phyloP scores from a whole-genome alignment of 2,797 vertebrate species.

The Sternotherus odoratus region DNA sequence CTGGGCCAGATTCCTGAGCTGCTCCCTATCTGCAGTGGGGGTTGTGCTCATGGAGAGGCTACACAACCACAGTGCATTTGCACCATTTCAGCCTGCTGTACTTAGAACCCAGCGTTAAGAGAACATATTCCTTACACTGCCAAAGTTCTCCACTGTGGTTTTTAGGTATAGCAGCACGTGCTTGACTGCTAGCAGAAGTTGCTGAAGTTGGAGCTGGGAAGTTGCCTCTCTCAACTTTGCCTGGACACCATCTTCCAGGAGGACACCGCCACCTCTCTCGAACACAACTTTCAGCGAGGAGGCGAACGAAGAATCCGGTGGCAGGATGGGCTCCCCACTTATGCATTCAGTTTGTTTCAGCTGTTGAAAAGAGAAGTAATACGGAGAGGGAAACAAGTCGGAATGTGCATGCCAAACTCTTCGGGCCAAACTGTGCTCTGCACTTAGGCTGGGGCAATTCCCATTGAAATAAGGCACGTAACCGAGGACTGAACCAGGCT shows the following conservation, averaged over 20 bases:
- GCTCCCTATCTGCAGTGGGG: background rate
- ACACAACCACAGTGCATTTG: background rate
- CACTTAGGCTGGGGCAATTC: background rate
- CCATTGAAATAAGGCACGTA: background rate
- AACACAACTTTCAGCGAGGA: slow-evolving; percentile 83
- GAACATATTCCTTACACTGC: slow-evolving; percentile 80
- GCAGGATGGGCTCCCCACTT: background rate
- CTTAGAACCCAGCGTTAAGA: background rate
- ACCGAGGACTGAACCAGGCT: background rate
- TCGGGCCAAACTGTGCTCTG: background rate
- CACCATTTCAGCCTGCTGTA: background rate
- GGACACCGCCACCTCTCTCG: slow-evolving; percentile 66
- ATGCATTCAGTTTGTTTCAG: slow-evolving; percentile 70
- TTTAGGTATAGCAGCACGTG: slow-evolving; percentile 91
- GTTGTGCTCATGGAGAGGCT: background rate
- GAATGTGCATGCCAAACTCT: background rate
- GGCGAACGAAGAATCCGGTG: slow-evolving; percentile 72
- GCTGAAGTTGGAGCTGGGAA: slow-evolving; percentile 63
- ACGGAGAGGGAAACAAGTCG: background rate
- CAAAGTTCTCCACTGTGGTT: slow-evolving; percentile 86
- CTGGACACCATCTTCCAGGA: slow-evolving; percentile 77
- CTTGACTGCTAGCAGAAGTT: slow-evolving; percentile 81
- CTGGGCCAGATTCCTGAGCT: background rate
- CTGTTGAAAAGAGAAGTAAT: slow-evolving; percentile 64
- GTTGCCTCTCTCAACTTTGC: slow-evolving; percentile 74